Conservation (phyloP, 1,140 invertebrate species). For the Coptotermes formosanus region DNA sequence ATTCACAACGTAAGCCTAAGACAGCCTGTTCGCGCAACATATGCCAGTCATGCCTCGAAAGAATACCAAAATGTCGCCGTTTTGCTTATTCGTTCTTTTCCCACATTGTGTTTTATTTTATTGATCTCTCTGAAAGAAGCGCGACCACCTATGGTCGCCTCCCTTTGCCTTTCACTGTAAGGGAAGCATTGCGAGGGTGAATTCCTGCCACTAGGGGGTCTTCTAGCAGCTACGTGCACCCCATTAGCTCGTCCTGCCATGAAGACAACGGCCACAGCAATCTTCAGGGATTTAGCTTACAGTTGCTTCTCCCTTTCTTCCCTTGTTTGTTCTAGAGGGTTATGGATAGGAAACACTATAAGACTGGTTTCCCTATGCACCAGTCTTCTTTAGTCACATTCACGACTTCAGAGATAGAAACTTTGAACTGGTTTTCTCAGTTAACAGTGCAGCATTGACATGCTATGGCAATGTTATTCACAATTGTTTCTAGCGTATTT, state of each 20-base stretch:
- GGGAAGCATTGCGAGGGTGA: neutral
- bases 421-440: neutral
- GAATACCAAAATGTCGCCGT: neutral
- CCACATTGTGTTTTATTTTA: neutral
- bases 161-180: neutral
- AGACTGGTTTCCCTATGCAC: neutral
- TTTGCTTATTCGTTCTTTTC: neutral
- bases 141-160: neutral
- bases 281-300: neutral
- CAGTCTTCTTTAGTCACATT: neutral
- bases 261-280: neutral
- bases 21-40: too few relatives aligned
- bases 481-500: too few relatives aligned
- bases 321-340: neutral
- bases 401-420: neutral
- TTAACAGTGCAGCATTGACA: neutral
- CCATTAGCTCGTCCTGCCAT: neutral
- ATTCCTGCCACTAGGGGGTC: neutral
- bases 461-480: neutral
- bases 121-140: neutral
- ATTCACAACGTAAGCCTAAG: too few relatives aligned
- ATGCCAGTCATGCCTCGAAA: too few relatives aligned
- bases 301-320: neutral
- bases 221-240: neutral
- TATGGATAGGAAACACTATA: neutral